Evolutionary conservation across 2,113 vertebrate genomes (phyloP), one percentile per base, ranked within the genome.

Genomic region (Oreotrochilus melanogaster): DNA sequence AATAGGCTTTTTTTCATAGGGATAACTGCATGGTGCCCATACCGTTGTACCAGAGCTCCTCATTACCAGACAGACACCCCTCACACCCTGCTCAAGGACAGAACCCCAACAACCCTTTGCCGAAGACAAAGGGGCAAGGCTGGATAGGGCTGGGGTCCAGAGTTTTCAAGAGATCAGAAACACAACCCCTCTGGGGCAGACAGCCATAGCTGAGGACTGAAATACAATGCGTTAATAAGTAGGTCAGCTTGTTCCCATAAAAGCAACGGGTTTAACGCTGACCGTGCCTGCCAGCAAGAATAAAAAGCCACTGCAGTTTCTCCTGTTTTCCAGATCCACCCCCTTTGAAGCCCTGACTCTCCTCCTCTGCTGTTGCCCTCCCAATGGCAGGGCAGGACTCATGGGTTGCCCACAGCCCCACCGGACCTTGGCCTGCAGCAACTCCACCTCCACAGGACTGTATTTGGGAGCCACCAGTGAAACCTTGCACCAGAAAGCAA

Each of bases 201-300:
- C 61, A 84, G 88, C 43, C 62, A 39, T 30, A 73, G 82, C 85
- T 51, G 27, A 83, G 37, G 53, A 64, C 54, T 74, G 93, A 94
- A 90, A 93, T 74, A 93, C 83, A 95, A 91, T 73, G 95, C 65
- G 21, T 88, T 76, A 91, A 62, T 92, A 97, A 97, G 87, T 95
- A 94, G 95, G 95, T 95, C 94, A 97, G 87, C 62, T 53, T 82
- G 81, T 93, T 96, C 85, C 88, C 93, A 73, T 83, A 88, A 92
- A 82, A 88, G 78, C 79, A 76, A 73, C 0, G 51, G 42, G 67
- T 90, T 94, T 93, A 86, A 86, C 0, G 1, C 43, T 7, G 56
- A 31, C 78, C 0, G 0, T 78, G 89, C 74, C 92, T 93, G 85
- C 64, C 89, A 64, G 71, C 3, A 7, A 16, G 47, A 76, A 43